Base-by-base conservation (phyloP, 2,797 vertebrate species). In the Artibeus jamaicensis region DNA sequence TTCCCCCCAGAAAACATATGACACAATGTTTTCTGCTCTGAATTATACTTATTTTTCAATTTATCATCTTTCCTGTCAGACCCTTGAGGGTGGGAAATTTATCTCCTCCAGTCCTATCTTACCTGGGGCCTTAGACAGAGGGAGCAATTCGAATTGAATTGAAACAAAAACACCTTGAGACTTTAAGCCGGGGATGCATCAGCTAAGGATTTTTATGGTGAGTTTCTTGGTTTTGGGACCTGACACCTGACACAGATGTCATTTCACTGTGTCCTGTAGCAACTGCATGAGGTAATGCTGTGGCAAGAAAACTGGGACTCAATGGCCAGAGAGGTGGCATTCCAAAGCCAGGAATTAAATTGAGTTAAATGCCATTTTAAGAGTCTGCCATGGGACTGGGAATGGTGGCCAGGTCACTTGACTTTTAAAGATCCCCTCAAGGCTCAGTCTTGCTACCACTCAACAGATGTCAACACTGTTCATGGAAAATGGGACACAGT, bases 41-140 rank as follows among this genome's bases (percentile, higher is more conserved):
- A 68, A 94, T 89, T 68, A 70, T 73, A 89, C 71, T 88, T 92
- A 70, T 57, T 96, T 97, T 90, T 65, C 46, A 95, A 87, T 68
- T 44, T 37, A 59, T 81, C 77, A 18, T 87, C 46, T 95, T 22
- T 86, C 39, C 34, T 84, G 12, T 86, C 39, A 91, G 82, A 44
- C 16, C 32, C 50, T 93, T 24, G 26, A 91, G 59, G 39, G 10
- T 95, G 68, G 65, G 24, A 87, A 71, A 68, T 94, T 94, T 90
- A 74, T 92, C 81, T 82, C 39, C 57, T 44, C 39, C 46, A 57
- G 48, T 46, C 65, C 65, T 39, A 83, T 37, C 14, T 89, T 85
- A 71, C 65, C 32, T 9, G 15, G 39, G 48, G 37, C 44, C 53
- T 86, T 82, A 76, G 73, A 91, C 24, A 46, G 2, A 44, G 74